Conservation (phyloP, 2,888 invertebrate species). For the Acanthopleura granulata region DNA sequence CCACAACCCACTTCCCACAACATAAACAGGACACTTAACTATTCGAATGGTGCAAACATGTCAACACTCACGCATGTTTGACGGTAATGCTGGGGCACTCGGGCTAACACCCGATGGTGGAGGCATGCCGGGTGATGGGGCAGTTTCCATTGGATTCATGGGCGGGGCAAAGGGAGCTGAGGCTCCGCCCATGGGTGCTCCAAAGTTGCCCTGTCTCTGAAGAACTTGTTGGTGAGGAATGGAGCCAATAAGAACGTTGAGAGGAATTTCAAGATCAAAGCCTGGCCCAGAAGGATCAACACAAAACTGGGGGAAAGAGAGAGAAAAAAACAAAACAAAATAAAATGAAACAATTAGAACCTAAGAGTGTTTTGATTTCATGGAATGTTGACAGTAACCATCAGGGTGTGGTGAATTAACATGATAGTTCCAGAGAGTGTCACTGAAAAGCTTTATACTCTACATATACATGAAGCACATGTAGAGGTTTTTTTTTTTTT, state of each 20-base stretch:
- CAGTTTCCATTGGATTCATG: no score
- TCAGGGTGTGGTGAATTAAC: no score
- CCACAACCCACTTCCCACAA: no score
- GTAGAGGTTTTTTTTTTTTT: no score
- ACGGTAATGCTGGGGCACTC: not conserved
- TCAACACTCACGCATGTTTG: conserved; percentile 6
- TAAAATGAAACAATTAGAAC: conserved; percentile 60
- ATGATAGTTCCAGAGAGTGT: no score
- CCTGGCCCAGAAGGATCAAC: conserved; percentile 58
- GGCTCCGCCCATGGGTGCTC: not conserved
- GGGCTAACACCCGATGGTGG: not conserved
- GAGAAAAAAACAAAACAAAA: conserved; percentile 30
- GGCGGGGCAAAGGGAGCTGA: not conserved
- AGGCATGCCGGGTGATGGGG: not conserved
- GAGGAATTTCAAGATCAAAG: conserved; percentile 54
- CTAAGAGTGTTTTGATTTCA: conserved; percentile 25
- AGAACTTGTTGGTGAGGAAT: conserved; percentile 43
- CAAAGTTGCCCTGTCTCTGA: not conserved
- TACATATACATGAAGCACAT: no score
- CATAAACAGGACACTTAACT: no score
- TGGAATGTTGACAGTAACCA: no score
- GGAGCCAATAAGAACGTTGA: conserved; percentile 59
- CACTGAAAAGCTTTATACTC: no score
- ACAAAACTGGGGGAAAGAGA: conserved; percentile 22
- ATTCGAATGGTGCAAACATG: not conserved